Percentiles rank a stretch among this genome's conserved stretches.
Evolutionary conservation across 2,113 vertebrate species (phyloP).

Genomic region (Leiothrix lutea): DNA sequence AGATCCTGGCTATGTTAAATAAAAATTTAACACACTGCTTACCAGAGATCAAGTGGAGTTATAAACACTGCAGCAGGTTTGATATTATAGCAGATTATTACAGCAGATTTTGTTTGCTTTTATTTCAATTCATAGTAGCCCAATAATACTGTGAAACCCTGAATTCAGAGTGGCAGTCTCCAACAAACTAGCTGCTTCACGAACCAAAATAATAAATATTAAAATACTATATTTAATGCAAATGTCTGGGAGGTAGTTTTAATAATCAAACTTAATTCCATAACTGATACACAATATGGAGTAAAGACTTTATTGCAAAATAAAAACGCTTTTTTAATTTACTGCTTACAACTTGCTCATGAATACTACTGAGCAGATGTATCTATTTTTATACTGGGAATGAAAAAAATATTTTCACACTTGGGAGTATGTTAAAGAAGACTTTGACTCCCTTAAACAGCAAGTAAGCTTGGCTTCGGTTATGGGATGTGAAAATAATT

Average conservation of each 20-base stretch:
- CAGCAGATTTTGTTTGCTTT: neutral
- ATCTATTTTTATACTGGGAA: neutral
- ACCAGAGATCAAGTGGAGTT: neutral
- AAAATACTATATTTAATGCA: neutral
- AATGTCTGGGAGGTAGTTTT: neutral
- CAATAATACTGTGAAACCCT: neutral
- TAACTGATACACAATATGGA: neutral
- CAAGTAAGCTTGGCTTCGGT: neutral
- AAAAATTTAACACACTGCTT: constrained; percentile 2
- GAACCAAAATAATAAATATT: neutral
- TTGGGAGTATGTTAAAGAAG: neutral
- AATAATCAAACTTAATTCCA: neutral
- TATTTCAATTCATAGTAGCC: neutral
- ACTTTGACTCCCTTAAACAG: neutral
- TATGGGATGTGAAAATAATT: neutral
- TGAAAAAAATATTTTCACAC: neutral
- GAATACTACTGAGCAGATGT: neutral
- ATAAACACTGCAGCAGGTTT: neutral
- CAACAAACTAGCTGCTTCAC: neutral
- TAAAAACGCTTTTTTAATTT: neutral
- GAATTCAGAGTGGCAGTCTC: neutral
- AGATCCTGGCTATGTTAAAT: neutral
- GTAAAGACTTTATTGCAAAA: neutral
- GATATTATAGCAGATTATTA: neutral
- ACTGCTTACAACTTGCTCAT: neutral